Evolutionary conservation across 1,140 invertebrate genomes (phyloP), one percentile per base, ranked within the genome.

Genomic region (Hycleus cichorii): DNA sequence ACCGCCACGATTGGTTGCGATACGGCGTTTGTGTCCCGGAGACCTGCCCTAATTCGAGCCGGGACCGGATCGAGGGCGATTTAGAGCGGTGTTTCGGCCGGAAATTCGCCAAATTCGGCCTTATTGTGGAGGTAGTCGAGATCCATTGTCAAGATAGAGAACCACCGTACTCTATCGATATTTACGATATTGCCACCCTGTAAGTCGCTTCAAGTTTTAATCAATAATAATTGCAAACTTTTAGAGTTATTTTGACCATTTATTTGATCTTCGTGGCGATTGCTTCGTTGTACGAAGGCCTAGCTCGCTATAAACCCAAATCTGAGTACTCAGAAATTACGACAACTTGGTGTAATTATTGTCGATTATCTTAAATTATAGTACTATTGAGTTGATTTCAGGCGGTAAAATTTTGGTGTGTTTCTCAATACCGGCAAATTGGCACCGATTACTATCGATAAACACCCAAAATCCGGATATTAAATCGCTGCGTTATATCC

Each of bases 401-500:
- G 40, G 2, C 11, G 40, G 40, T 5, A n/a, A 11, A 9, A n/a
- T 42, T 8, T 10, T 42, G 11, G 11, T 5, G 9, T 10, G 9
- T 11, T 42, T 42, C 10, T 42, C 40, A 42, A 42, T 42, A n/a
- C 9, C 11, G 9, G 0, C 5, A 42, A 42, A 42, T 11, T 42
- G 40, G 40, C 11, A 42, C 5, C 40, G 40, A n/a, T 42, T 42
- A 10, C 0, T 9, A 6, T 4, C 40, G 10, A n/a, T 11, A 5
- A 42, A 42, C 10, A 6, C 9, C 4, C 32, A 32, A 11, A 42
- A 42, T 42, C 5, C 40, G 1, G 64, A 68, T 38, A 39, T 53
- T 18, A 46, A 53, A 45, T 52, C 60, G 32, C 40, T 69, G 11
- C 58, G 48, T 47, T 49, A 39, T 27, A 62, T 69, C 12, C 64